These are phyloP conservation scores for Aegypius monachus DNA, from an alignment of 2,113 vertebrate genomes.

Conservation along the genomic window DNA sequence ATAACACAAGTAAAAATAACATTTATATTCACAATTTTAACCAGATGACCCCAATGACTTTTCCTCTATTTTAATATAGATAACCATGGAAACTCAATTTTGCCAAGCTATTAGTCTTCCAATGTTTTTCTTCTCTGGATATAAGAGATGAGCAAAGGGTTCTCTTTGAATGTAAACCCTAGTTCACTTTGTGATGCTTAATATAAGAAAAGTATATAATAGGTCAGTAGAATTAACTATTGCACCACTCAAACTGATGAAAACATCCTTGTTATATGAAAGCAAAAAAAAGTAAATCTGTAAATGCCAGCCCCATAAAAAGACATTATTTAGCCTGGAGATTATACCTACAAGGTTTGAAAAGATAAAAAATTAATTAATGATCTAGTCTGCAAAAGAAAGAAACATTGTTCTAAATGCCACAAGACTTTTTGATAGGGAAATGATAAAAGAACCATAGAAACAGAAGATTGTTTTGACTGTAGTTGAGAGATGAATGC, in stretches of 20 bases:
- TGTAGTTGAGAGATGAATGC: not conserved
- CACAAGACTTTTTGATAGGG: not conserved
- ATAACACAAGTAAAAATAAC: not conserved
- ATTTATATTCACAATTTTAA: not conserved
- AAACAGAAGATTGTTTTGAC: slow-evolving; percentile 5
- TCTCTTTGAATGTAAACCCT: not conserved
- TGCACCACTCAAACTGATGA: not conserved
- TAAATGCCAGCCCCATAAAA: not conserved
- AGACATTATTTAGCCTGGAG: not conserved
- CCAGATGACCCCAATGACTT: not conserved
- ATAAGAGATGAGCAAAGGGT: not conserved
- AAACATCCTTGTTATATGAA: not conserved
- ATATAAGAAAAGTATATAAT: not conserved
- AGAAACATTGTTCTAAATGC: not conserved
- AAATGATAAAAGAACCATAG: not conserved
- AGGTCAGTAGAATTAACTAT: not conserved
- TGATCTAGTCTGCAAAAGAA: not conserved
- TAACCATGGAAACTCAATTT: not conserved
- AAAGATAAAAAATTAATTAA: not conserved
- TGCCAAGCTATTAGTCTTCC: not conserved
- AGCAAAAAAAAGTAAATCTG: not conserved
- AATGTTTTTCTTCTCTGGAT: not conserved
- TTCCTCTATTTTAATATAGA: not conserved
- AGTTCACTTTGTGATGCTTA: not conserved
- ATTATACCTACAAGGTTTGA: not conserved